Evolutionary conservation across 2,113 vertebrate genomes (phyloP), one percentile per base, ranked within the genome.

Genomic region (Sinocyclocheilus anshuiensis): DNA sequence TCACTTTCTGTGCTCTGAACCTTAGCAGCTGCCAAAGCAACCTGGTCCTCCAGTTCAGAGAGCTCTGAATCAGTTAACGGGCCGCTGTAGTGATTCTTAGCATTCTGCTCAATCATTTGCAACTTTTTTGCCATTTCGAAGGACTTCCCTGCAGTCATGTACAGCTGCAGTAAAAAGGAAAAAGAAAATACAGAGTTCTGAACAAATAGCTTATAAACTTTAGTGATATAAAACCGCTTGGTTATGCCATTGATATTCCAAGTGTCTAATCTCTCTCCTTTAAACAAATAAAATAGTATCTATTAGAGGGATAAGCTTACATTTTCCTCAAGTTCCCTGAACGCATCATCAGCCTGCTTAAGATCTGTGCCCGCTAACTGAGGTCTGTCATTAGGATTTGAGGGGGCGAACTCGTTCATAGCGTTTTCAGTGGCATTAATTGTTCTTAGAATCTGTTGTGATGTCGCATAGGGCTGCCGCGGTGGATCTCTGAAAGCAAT

Each of bases 1-100:
- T 95, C 94, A 2, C 94, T 94, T 90, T 98, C 96, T 0, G 96
- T 93, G 55, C 94, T 94, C 86, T 96, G 96, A 22, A 99, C 96
- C 50, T 95, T 91, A 0, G 95, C 93, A 0, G 95, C 95, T 0
- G 97, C 91, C 0, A 90, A 83, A 0, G 97, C 95, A 91, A 97
- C 95, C 84, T 95, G 96, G 85, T 97, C 97, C 90, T 98, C 97
- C 92, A 99, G 95, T 87, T 97, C 96, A 0, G 94, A 96, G 33
- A 99, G 94, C 88, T 99, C 96, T 0, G 96, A 95, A 77, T 96
- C 96, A 0, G 95, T 94, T 0, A 95, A 90, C 74, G 94, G 91
- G 0, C 92, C 86, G 0, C 8, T 4, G 7, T 94, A 93, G 4
- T 61, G 93, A 24, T 92, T 93, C 53, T 89, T 93, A 18, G 87